Conservation (phyloP, 2,888 invertebrate genomes). For the Mechanitis mazaeus region DNA sequence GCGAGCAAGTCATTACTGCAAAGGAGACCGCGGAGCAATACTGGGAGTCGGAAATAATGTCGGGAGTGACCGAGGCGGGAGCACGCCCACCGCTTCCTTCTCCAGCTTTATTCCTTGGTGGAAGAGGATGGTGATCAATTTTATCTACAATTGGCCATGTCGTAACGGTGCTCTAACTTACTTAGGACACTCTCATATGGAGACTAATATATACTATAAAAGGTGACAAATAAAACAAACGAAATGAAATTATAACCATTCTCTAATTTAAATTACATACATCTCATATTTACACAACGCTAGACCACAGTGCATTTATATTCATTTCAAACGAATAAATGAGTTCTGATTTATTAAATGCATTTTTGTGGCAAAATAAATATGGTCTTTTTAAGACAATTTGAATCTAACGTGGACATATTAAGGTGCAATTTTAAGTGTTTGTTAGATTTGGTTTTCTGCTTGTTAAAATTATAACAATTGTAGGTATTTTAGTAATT, state of each 20-base stretch:
- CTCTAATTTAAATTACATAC: slow-evolving; percentile 63
- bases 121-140: too few species aligned
- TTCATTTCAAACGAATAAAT: background rate
- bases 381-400: background rate
- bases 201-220: background rate
- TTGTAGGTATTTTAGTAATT: background rate
- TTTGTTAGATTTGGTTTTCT: background rate
- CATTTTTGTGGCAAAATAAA: slow-evolving; percentile 10
- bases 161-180: too few species aligned
- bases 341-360: slow-evolving; percentile 18
- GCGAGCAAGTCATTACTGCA: too few species aligned
- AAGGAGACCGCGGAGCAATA: too few species aligned
- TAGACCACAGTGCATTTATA: slow-evolving; percentile 29
- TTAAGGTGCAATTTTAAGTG: slow-evolving; percentile 9
- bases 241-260: slow-evolving; percentile 54
- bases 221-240: slow-evolving; percentile 36
- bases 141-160: too few species aligned
- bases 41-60: too few species aligned
- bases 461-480: background rate
- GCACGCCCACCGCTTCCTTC: too few species aligned
- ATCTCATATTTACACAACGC: slow-evolving; percentile 65
- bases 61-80: too few species aligned
- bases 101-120: too few species aligned
- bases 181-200: too few species aligned
- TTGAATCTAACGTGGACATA: slow-evolving; percentile 2